phyloP scores from a whole-genome alignment of 1,140 invertebrate genomes.

The Bradynema listronoti region DNA sequence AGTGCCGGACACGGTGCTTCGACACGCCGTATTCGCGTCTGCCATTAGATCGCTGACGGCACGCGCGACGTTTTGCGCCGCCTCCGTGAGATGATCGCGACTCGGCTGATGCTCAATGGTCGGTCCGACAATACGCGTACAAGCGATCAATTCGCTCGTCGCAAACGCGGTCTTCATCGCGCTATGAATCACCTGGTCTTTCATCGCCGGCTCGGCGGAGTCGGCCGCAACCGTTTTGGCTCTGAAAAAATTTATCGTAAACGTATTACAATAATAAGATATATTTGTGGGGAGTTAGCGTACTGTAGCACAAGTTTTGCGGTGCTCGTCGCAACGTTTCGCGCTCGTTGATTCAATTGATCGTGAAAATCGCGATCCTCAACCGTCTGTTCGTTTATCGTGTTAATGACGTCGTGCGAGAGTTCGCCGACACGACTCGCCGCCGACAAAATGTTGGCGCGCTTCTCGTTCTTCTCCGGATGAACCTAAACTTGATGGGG shows the following conservation, averaged over 20 bases:
- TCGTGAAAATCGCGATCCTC: conserved; percentile 63
- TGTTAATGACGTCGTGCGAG: conserved; percentile 82
- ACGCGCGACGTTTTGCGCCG: conserved; percentile 76
- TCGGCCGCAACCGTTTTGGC: conserved; percentile 68
- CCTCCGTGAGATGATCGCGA: conserved; percentile 82
- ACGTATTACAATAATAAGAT: conserved; percentile 29
- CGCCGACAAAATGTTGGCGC: conserved; percentile 78
- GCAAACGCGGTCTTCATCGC: conserved; percentile 83
- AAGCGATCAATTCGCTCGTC: conserved; percentile 92
- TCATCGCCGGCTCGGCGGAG: conserved; percentile 65
- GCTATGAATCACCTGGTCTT: conserved; percentile 67
- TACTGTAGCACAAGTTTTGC: conserved; percentile 71
- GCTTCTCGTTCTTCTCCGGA: conserved; percentile 47
- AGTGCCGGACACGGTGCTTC: conserved; percentile 27
- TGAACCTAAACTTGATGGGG: conserved; percentile 20
- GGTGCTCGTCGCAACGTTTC: conserved; percentile 53
- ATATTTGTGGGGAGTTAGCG: conserved; percentile 45
- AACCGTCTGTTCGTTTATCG: conserved; percentile 82
- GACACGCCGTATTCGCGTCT: conserved; percentile 69
- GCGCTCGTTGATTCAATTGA: conserved; percentile 47
- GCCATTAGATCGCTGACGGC: conserved; percentile 83
- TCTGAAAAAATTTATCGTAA: conserved; percentile 37
- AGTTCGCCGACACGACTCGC: conserved; percentile 90
- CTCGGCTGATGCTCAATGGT: conserved; percentile 80
- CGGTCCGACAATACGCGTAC: conserved; percentile 75